These are phyloP conservation scores for Barnardius zonarius DNA, from an alignment of 2,113 vertebrate species.

Conservation along the genomic window DNA sequence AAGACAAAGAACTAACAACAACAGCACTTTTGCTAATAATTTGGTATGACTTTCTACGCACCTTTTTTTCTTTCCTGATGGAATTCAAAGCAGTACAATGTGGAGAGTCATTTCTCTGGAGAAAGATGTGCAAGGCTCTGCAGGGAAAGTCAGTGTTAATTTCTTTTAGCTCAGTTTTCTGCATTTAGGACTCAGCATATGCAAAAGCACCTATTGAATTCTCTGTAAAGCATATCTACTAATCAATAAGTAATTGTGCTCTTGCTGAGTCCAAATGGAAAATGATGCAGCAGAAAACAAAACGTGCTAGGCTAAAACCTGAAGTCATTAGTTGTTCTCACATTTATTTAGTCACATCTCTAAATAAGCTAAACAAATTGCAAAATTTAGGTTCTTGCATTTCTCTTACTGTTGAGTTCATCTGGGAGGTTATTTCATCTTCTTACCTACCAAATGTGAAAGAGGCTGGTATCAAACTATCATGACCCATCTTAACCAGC, in stretches of 20 bases:
- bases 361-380: not conserved
- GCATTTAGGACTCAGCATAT: conserved; percentile 24
- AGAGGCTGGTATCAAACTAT: not conserved
- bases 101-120: not conserved
- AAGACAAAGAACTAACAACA: not conserved
- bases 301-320: not conserved
- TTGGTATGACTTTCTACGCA: not conserved
- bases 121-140: not conserved
- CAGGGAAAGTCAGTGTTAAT: not conserved
- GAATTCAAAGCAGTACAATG: not conserved
- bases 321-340: not conserved
- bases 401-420: not conserved
- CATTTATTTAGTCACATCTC: not conserved
- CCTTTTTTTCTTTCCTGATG: not conserved
- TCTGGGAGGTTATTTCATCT: not conserved
- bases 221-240: not conserved
- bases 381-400: not conserved
- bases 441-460: not conserved
- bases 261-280: conserved; percentile 48
- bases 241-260: conserved; percentile 54
- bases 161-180: conserved; percentile 3
- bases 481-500: not conserved
- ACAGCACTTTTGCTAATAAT: not conserved
- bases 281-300: conserved; percentile 54
- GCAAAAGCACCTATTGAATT: conserved; percentile 46